Base-by-base conservation (phyloP, 1,140 invertebrate genomes). In the Tyrophagus putrescentiae region DNA sequence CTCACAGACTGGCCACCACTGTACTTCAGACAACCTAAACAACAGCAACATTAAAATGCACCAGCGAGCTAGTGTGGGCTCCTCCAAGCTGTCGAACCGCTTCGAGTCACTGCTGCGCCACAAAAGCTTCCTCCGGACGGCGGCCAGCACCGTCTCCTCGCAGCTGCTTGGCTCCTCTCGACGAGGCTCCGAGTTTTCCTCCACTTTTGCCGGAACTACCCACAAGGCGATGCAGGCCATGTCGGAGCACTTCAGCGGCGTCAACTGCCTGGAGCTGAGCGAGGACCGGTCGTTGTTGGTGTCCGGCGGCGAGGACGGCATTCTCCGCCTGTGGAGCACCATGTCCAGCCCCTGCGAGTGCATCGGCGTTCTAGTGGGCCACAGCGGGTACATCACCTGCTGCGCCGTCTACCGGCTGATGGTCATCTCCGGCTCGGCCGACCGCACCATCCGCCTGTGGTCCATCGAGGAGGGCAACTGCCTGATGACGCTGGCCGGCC, bases 381-480 rank as follows among this genome's bases (percentile, higher is more conserved):
- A 67, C 29, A 36, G 28, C 56, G 60, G 18, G 11, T 59, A 59
- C 34, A 75, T 79, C 48, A 79, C 75, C 27, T 76, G 74, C 62
- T 70, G 76, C 53, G 62, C 73, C 4, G 73, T 78, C 16, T 69
- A 72, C 36, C 76, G 77, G 53, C 72, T 71, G 34, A 77, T 68
- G 67, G 73, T 78, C 2, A 57, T 79, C 16, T 77, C 76, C 13
- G 76, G 76, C 58, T 73, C 73, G 45, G 75, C 76, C 4, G 78
- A 79, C 67, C 70, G 72, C 57, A 77, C 76, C 9, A 68, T 79
- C 32, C 67, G 75, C 50, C 78, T 79, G 67, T 79, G 78, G 78
- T 73, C 76, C 64, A 76, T 78, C 33, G 71, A 71, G 54, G 72
- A 71, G 29, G 76, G 72, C 53, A 72, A 76, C 60, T 77, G 76